Conservation (phyloP, 1,140 invertebrate species). For the Hyles vespertilio region DNA sequence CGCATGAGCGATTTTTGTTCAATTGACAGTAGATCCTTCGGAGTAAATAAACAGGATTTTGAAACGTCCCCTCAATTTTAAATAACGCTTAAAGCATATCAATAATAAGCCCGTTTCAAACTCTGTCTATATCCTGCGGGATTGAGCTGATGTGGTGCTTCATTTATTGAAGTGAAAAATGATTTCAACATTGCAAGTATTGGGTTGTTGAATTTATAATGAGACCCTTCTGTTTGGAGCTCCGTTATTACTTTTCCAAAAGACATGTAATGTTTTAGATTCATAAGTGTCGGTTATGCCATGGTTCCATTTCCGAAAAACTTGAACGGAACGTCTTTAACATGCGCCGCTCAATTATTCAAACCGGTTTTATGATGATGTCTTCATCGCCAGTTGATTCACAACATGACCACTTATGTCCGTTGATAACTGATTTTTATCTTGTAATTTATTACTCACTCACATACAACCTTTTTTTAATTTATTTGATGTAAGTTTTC, state of each 20-base stretch:
- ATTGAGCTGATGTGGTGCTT: conserved; percentile 22
- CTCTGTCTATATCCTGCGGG: conserved; percentile 42
- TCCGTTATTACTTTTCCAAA: conserved; percentile 2
- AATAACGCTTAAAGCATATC: conserved; percentile 41
- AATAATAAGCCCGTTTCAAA: conserved; percentile 33
- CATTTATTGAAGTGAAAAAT: conserved; percentile 35
- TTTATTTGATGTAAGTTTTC: not conserved
- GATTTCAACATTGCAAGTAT: conserved; percentile 21
- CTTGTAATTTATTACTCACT: not conserved
- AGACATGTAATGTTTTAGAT: not conserved
- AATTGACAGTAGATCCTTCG: conserved; percentile 52
- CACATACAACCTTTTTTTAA: not conserved
- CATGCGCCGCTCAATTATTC: conserved; percentile 20
- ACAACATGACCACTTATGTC: conserved; percentile 33
- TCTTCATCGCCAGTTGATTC: conserved; percentile 66
- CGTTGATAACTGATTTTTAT: conserved; percentile 32
- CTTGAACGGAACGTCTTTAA: no score
- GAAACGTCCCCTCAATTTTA: conserved; percentile 47
- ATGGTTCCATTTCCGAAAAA: conserved; percentile 1
- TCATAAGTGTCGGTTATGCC: not conserved
- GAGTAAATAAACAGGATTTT: conserved; percentile 43
- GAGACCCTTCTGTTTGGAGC: not conserved
- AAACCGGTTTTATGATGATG: conserved; percentile 67
- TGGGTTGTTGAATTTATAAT: no score
- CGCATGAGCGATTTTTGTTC: conserved; percentile 52